These are phyloP conservation scores for Gymnoscopelus microlampas DNA, from an alignment of 2,797 vertebrate genomes.

Conservation along the genomic window DNA sequence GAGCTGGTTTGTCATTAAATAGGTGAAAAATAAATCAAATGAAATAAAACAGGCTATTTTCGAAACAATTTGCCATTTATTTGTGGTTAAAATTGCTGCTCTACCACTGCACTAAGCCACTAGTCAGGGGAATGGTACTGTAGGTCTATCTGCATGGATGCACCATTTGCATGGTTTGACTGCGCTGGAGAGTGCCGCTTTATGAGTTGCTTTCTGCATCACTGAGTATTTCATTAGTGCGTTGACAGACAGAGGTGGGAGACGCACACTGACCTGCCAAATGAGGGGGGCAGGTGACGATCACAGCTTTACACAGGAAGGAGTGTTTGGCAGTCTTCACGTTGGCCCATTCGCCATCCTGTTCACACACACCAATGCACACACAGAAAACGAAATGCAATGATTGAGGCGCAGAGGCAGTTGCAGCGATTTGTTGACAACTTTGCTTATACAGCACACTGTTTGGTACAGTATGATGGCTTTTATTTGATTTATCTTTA, in stretches of 20 bases:
- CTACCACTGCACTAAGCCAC: conserved; percentile 24
- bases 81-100: too few species aligned
- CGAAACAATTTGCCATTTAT: too few species aligned
- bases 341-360: conserved; percentile 74
- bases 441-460: too few species aligned
- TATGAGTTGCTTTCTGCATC: conserved; percentile 59
- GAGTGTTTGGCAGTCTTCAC: conserved; percentile 64
- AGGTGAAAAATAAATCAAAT: too few species aligned
- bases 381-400: background rate
- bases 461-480: too few species aligned
- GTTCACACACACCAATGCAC: conserved; percentile 18
- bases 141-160: conserved; percentile 48
- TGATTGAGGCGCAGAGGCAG: background rate
- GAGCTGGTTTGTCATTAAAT: too few species aligned
- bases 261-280: conserved; percentile 79
- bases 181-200: conserved; percentile 23
- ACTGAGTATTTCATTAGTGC: conserved; percentile 59
- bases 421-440: background rate
- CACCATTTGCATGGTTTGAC: conserved; percentile 51
- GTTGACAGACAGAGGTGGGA: conserved; percentile 45
- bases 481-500: background rate
- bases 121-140: conserved; percentile 46
- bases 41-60: too few species aligned
- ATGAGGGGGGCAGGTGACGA: conserved; percentile 81
- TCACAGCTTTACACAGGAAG: conserved; percentile 75